These are phyloP conservation scores for Xerus rutilus DNA, from an alignment of 2,797 vertebrate species.

Conservation along the genomic window DNA sequence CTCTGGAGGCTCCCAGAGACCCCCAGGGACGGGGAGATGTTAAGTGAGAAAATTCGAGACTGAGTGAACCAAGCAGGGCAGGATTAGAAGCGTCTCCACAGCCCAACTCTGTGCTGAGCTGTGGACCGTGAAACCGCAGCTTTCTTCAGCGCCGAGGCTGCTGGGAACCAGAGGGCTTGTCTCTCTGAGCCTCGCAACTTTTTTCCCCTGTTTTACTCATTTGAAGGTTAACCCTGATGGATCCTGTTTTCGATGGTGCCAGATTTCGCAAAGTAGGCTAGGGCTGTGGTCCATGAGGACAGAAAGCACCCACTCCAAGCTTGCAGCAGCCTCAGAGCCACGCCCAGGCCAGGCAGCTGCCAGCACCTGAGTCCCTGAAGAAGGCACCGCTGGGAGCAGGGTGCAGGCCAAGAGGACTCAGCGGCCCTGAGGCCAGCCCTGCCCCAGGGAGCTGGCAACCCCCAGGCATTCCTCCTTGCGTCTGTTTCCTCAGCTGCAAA, in stretches of 20 bases:
- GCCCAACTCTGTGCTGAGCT: conserved; percentile 21
- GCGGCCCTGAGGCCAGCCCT: neutral
- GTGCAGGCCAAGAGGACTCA: accelerated
- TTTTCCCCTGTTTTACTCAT: conserved; percentile 47
- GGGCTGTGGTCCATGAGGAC: neutral
- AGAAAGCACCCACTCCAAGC: neutral
- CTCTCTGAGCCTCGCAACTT: neutral
- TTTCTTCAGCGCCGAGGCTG: conserved; percentile 40
- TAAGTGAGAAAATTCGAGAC: conserved; percentile 63
- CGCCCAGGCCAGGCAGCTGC: accelerated
- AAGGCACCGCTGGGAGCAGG: neutral
- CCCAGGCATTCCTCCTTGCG: neutral
- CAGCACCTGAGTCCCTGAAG: neutral
- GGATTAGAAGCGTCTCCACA: conserved; percentile 50
- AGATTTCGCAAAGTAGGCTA: neutral
- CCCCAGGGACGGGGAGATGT: neutral
- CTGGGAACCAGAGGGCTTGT: conserved; percentile 56
- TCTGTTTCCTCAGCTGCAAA: neutral
- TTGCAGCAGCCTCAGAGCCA: neutral
- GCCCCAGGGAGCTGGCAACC: accelerated
- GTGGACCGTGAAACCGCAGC: conserved; percentile 74
- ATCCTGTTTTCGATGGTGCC: neutral
- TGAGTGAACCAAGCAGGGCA: conserved; percentile 4
- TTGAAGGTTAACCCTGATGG: neutral
- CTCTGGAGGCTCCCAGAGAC: neutral